Evolutionary conservation across 2,888 invertebrate genomes (phyloP), one percentile per base, ranked within the genome.

Genomic region (Phoenoteleia sp.): DNA sequence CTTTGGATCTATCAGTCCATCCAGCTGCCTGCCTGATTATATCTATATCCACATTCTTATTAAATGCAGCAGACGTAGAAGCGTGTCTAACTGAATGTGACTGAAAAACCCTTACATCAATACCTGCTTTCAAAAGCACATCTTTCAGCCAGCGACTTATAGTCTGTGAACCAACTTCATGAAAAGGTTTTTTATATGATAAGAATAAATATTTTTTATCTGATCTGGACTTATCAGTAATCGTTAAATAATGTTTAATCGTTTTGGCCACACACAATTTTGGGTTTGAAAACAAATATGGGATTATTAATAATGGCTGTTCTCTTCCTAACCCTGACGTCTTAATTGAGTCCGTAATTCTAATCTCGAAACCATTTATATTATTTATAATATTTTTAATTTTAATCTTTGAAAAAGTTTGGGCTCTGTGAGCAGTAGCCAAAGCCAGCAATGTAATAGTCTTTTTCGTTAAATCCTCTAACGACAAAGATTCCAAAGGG

Each of bases 301-400:
- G 21, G 2, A 49, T 19, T 21, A 49, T 27, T 27, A 64, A 45
- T 0, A 39, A 42, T 0, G 81, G 85, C 62, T 83, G 83, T 3
- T 21, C 2, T 45, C 47, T 81, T 13, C 75, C 67, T 45, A 36
- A 19, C n/a, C 39, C 62, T 0, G 79, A 79, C 0, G 86, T 85
- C n/a, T 86, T 86, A 25, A 79, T 71, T 15, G 27, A 19, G 6
- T 56, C 54, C 25, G 75, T 74, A 11, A 82, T 87, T 27, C 58
- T 75, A 15, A 84, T 87, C 11, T 74, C 62, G 4, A 17, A 9
- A 29, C 45, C 27, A 1, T 47, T 47, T 13, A 2, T 0, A 45
- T 25, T 27, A 15, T 15, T 3, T 15, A 39, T 9, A 21, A 64
- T 27, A 11, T 64, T 47, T 45, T 27, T 11, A 25, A 64, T 19